A percentile compares a stretch with the other conserved stretches of the same genome.
Evolutionary conservation across 1,140 invertebrate genomes (phyloP).

Genomic region (Nautilus pompilius): DNA sequence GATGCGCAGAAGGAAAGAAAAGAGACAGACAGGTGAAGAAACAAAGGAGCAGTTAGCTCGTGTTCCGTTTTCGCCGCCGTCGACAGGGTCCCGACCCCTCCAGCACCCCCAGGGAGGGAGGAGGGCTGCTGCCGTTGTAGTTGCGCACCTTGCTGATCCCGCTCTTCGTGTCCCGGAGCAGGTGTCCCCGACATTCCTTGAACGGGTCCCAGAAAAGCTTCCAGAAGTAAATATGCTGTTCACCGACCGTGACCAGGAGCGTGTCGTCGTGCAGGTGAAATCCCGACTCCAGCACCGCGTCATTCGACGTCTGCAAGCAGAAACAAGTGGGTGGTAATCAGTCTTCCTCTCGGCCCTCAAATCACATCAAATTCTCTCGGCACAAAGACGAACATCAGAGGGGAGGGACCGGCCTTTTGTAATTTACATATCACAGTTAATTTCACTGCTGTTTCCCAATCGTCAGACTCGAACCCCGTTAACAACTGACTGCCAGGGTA

Average conservation of each 20-base stretch:
- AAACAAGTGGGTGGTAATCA: conserved; percentile 41
- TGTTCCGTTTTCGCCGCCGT: no score
- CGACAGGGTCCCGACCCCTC: no score
- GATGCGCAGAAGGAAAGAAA: conserved; percentile 6
- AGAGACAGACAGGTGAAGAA: not conserved
- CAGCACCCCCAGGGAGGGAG: no score
- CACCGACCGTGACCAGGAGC: conserved; percentile 84
- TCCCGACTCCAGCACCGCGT: conserved; percentile 82
- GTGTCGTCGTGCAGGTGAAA: conserved; percentile 81
- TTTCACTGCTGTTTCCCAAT: no score
- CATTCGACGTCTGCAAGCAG: conserved; percentile 73
- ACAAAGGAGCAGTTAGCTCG: not conserved
- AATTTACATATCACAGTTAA: no score
- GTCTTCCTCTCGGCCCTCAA: no score
- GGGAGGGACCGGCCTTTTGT: no score
- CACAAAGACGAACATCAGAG: no score
- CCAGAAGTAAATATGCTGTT: conserved; percentile 89
- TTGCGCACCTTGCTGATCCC: conserved; percentile 41
- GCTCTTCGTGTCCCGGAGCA: conserved; percentile 48
- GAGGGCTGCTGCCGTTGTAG: not conserved
- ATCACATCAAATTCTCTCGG: no score
- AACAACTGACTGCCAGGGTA: no score
- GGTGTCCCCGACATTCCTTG: conserved; percentile 65
- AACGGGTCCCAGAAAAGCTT: conserved; percentile 79
- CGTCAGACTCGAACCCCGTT: no score